Evolutionary conservation across 2,888 invertebrate species (phyloP).

Genomic region (Fragum fragum): DNA sequence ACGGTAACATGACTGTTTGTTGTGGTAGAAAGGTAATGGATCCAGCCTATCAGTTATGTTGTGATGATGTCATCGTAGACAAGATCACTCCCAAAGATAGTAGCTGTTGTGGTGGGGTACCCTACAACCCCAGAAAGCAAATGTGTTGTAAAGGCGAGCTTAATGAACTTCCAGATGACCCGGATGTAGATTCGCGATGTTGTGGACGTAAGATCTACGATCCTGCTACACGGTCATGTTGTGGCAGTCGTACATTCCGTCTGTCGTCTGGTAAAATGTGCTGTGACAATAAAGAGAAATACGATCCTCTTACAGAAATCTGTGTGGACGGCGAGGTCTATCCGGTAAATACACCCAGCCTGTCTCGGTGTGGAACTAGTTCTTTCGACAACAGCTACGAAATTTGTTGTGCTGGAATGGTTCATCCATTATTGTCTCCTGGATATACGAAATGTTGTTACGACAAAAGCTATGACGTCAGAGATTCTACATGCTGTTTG

Average conservation of each 20-base stretch:
- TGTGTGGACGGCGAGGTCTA: background rate
- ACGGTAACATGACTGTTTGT: constrained; percentile 41
- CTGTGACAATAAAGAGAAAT: background rate
- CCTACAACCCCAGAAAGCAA: constrained; percentile 30
- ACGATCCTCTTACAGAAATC: background rate
- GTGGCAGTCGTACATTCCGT: background rate
- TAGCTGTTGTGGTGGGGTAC: constrained; percentile 24
- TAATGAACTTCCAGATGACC: background rate
- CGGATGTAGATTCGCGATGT: background rate
- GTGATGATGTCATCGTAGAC: constrained; percentile 13
- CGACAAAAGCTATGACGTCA: constrained; percentile 19
- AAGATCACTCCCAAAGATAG: constrained; percentile 30
- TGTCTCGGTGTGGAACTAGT: constrained; percentile 16
- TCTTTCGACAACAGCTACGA: constrained; percentile 23
- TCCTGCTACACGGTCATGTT: constrained; percentile 1
- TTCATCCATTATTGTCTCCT: background rate
- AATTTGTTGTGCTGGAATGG: constrained; percentile 33
- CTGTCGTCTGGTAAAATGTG: background rate
- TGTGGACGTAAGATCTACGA: constrained; percentile 11
- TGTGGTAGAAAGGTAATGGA: constrained; percentile 41
- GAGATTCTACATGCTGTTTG: constrained; percentile 30
- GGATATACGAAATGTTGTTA: constrained; percentile 30
- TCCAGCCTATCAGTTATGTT: constrained; percentile 35
- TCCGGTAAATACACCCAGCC: background rate
- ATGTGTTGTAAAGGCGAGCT: constrained; percentile 33